These are phyloP conservation scores for Mus spretus DNA, from an alignment of 2,797 vertebrate genomes.

Conservation along the genomic window DNA sequence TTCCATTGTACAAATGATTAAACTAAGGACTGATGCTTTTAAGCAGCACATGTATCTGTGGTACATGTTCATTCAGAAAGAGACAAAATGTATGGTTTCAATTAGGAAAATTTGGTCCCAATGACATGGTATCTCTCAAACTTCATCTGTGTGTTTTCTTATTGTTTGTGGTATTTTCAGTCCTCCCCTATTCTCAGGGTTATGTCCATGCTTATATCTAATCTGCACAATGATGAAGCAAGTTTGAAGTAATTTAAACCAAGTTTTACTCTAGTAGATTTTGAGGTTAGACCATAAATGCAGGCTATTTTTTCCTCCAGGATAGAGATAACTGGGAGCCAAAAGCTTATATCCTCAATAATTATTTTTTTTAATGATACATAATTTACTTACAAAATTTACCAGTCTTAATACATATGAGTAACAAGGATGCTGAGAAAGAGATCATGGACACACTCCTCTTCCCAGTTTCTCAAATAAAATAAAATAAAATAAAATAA, in stretches of 20 bases:
- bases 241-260: constrained; percentile 41
- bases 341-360: neutral
- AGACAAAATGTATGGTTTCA: neutral
- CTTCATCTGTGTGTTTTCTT: neutral
- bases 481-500: no score
- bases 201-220: neutral
- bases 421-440: no score
- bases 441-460: no score
- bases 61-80: neutral
- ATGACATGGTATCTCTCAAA: neutral
- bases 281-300: neutral
- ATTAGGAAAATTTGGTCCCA: neutral
- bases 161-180: neutral
- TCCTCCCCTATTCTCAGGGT: constrained; percentile 2
- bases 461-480: no score
- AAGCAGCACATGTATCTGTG: neutral
- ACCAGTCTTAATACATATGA: no score
- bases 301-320: neutral
- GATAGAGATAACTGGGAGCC: constrained; percentile 2
- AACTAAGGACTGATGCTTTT: neutral
- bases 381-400: no score
- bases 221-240: constrained; percentile 11
- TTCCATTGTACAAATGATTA: constrained; percentile 35
- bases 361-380: neutral
- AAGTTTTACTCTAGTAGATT: constrained; percentile 1